These are phyloP conservation scores for Falco novaeseelandiae DNA, from an alignment of 2,797 vertebrate genomes.

Conservation along the genomic window DNA sequence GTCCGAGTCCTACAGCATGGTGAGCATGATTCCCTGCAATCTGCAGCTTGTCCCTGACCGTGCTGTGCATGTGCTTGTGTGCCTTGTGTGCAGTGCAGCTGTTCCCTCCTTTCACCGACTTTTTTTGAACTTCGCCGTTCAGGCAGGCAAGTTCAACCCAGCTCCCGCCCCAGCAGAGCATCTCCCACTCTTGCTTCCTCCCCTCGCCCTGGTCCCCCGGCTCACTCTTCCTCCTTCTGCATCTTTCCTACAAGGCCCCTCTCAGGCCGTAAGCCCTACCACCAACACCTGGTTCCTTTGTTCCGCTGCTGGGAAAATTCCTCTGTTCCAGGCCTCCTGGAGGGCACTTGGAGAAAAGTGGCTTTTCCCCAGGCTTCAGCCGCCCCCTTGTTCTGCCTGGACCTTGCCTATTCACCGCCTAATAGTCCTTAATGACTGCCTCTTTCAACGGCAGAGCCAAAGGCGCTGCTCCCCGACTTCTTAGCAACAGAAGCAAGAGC, in stretches of 20 bases:
- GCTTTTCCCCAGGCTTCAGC: neutral
- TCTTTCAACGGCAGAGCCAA: neutral
- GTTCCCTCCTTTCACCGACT: rapidly evolving
- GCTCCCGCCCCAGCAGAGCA: neutral
- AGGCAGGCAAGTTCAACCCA: neutral
- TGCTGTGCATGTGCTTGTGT: rapidly evolving
- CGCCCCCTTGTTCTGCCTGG: neutral
- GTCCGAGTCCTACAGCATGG: neutral
- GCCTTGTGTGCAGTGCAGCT: neutral
- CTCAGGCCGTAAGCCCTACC: neutral
- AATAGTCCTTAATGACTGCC: neutral
- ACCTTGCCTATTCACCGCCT: neutral
- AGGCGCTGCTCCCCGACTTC: neutral
- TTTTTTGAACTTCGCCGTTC: neutral
- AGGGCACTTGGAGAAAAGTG: neutral
- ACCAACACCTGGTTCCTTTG: slow-evolving; percentile 1
- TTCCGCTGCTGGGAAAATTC: neutral
- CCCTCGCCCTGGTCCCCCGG: no score
- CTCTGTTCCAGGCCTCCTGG: neutral
- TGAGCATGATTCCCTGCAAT: no score
- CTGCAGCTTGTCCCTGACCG: rapidly evolving
- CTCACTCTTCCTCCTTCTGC: neutral
- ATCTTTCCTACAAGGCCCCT: neutral
- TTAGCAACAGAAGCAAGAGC: neutral
- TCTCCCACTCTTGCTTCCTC: neutral